Base-by-base conservation (phyloP, 2,888 invertebrate genomes). In the Campopleginae sp. region DNA sequence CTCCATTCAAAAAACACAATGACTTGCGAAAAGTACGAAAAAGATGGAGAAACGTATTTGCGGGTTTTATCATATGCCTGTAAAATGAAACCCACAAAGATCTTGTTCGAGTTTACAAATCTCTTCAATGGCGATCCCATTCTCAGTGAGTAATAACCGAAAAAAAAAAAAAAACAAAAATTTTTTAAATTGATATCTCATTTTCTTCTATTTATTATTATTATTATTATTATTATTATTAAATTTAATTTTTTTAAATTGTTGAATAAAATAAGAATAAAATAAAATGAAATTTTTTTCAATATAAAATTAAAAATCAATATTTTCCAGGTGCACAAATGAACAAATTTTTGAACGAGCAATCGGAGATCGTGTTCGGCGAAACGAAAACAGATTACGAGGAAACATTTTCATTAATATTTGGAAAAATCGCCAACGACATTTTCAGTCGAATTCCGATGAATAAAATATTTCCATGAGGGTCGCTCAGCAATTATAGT, bases 381-480 rank as follows among this genome's bases (percentile, higher is more conserved):
- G 96, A 96, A 89, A 92, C 97, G 44, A 96, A 96, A 90, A 94
- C 94, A 0, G 95, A 96, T 0, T 97, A 96, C 91, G 96, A 97
- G 89, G 95, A 95, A 83, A 95, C 96, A 14, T 95, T 97, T 83
- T 96, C 96, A 66, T 90, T 95, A 0, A 95, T 96, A 0, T 97
- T 97, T 92, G 94, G 95, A 54, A 95, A 96, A 71, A 94, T 96
- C 17, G 95, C 95, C 0, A 96, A 96, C 89, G 94, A 95, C 88
- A 95, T 97, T 86, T 96, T 97, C 89, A 95, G 95, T 83, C 95
- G 95, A 88, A 95, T 97, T 23, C 96, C 97, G 1, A 95, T 96
- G 91, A 95, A 96, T 87, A 95, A 95, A 88, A 95, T 97, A 88
- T 96, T 96, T 90, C 93, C 95, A 7, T 82, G 89, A 78, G 89